phyloP scores from a whole-genome alignment of 2,113 vertebrate species.

The Eulacestoma nigropectus region DNA sequence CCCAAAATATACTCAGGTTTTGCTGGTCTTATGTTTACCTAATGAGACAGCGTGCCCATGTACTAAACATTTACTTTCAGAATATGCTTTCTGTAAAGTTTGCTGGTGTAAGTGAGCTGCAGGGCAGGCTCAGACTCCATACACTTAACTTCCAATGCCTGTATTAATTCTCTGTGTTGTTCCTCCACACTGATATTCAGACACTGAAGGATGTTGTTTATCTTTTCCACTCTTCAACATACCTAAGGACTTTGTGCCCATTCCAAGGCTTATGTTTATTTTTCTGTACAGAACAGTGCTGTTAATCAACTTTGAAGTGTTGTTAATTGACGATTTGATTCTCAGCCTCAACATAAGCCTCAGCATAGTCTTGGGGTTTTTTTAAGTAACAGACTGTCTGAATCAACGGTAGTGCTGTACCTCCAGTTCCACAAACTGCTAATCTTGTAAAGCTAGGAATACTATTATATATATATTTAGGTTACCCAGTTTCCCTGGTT shows the following conservation, averaged over 20 bases:
- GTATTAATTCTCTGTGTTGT: not conserved
- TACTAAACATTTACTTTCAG: not conserved
- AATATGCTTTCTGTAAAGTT: not conserved
- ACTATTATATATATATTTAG: not conserved
- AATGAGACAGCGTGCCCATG: not conserved
- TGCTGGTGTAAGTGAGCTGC: not conserved
- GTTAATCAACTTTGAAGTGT: not conserved
- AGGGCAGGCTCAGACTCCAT: not conserved
- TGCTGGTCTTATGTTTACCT: not conserved
- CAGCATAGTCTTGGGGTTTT: not conserved
- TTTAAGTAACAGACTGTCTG: not conserved
- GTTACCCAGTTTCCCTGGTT: not conserved
- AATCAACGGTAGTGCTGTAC: not conserved
- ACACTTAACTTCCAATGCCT: not conserved
- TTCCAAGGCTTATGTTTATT: not conserved
- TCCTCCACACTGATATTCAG: not conserved
- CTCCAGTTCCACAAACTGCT: not conserved
- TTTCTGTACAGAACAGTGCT: not conserved
- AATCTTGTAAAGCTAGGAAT: not conserved
- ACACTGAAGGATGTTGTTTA: not conserved
- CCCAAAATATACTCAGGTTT: conserved; percentile 13
- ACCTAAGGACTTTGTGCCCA: not conserved
- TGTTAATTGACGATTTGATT: not conserved
- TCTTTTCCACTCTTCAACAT: not conserved
- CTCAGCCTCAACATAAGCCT: not conserved